Conservation (phyloP, 2,113 vertebrate species). For the Asarcornis scutulata region DNA sequence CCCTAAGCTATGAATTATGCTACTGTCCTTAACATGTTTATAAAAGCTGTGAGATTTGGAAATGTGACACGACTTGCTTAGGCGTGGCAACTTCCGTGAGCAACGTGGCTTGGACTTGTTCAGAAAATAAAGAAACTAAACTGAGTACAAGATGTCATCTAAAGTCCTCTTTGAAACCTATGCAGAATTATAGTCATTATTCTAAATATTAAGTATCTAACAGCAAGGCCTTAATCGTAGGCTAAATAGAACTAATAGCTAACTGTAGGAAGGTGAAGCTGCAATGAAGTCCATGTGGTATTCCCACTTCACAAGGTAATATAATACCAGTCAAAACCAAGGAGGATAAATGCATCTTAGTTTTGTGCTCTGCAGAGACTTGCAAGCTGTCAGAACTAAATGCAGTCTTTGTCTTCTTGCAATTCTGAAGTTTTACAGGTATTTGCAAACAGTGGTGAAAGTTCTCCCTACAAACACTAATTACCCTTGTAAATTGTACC, state of each 20-base stretch:
- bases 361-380: neutral
- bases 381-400: neutral
- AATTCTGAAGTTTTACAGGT: neutral
- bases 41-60: neutral
- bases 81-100: neutral
- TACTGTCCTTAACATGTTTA: neutral
- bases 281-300: neutral
- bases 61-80: neutral
- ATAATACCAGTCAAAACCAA: neutral
- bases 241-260: neutral
- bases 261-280: neutral
- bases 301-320: neutral
- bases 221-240: neutral
- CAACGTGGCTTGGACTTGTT: neutral
- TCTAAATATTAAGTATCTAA: neutral
- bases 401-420: neutral
- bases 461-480: neutral
- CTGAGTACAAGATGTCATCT: neutral
- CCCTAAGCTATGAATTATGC: neutral
- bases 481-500: neutral
- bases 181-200: accelerated
- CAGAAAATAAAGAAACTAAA: neutral
- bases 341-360: neutral
- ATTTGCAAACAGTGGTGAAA: neutral
- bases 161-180: neutral